A percentile compares a stretch with the other conserved stretches of the same genome.
Evolutionary conservation across 2,113 vertebrate genomes (phyloP).

Genomic region (Ictalurus punctatus): DNA sequence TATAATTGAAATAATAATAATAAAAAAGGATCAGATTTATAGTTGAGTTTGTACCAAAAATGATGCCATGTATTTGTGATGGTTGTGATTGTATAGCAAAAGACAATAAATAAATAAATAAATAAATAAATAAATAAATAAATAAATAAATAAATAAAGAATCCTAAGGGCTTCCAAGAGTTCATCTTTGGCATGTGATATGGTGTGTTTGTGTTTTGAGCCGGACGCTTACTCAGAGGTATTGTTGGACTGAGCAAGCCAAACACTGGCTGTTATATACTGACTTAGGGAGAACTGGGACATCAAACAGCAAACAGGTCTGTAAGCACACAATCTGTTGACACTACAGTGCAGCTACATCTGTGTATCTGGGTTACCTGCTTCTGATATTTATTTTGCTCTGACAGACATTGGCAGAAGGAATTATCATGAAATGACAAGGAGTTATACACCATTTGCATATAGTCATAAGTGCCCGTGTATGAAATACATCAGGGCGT

Average conservation of each 20-base stretch:
- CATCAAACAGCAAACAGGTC: background rate
- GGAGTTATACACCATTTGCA: background rate
- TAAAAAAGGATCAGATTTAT: background rate
- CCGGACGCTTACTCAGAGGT: background rate
- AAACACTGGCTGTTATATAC: background rate
- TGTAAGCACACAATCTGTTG: conserved; percentile 5
- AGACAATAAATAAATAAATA: background rate
- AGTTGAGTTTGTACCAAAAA: background rate
- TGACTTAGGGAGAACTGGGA: conserved; percentile 11
- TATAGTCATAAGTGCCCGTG: background rate
- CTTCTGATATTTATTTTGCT: background rate
- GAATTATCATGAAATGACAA: background rate
- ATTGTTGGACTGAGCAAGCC: background rate
- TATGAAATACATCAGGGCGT: background rate
- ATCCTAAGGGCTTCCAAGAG: background rate
- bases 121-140: background rate
- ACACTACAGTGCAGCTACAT: background rate
- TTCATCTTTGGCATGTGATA: background rate
- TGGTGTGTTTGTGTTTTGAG: background rate
- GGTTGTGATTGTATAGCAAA: background rate
- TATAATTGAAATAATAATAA: background rate
- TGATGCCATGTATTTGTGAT: background rate
- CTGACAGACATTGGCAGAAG: background rate
- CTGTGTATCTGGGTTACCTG: conserved; percentile 2
- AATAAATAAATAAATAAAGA: background rate